Evolutionary conservation across 2,113 vertebrate species (phyloP), one percentile per base, ranked within the genome.

Genomic region (Zapornia atra): DNA sequence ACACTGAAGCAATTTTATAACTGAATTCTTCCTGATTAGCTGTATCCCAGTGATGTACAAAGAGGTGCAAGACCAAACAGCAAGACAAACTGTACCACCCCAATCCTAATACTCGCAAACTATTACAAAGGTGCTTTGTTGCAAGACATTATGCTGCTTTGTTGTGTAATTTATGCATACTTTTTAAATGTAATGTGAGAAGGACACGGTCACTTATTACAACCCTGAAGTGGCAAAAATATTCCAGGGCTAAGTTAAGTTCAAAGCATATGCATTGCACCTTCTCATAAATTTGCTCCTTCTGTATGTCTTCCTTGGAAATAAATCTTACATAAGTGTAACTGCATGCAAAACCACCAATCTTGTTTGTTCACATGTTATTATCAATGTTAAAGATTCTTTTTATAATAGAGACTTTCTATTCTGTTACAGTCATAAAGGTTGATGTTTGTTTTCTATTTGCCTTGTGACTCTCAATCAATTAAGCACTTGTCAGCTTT

Each of bases 61-160:
- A 86, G 80, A 90, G 65, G 56, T 38, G 46, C 61, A 91, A 97
- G 88, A 96, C 65, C 54, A 60, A 18, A 63, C 25, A 72, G 70
- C 29, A 91, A 96, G 36, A 90, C 42, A 89, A 82, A 94, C 68
- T 82, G 10, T 53, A 79, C 31, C 61, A 69, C 79, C 24, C 29
- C 61, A 77, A 21, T 75, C 36, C 78, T 65, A 48, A 33, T n/a
- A 64, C 50, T 88, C 26, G 86, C 71, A 83, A 75, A 69, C 13
- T 88, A 76, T 33, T 76, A 26, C 92, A 71, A 95, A 95, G 96
- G 26, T 88, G 38, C 53, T 94, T 91, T 95, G 64, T 82, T 90
- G 76, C 57, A 92, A 94, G 92, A 92, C 70, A 78, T 69, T 42
- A 53, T 85, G 71, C 36, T 94, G 64, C 56, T 93, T 34, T 94